Evolutionary conservation across 2,888 invertebrate species (phyloP), one percentile per base, ranked within the genome.

Genomic region (Tridacna crocea): DNA sequence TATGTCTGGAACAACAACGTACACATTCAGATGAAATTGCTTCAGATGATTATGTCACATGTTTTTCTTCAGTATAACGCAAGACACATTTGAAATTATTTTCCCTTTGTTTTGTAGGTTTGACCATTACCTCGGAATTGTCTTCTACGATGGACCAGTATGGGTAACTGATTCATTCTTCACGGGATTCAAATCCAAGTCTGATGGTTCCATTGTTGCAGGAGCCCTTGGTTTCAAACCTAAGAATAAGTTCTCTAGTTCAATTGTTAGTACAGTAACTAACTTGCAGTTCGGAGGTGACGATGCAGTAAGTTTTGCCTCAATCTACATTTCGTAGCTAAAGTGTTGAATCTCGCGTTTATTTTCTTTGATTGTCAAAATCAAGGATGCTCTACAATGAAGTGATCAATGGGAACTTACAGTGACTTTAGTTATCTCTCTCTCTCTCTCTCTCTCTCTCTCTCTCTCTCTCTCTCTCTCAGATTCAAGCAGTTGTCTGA

Each of bases 141-240:
- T 78, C 15, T 63, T 78, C 47, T 72, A 78, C 22, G 82, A 82
- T 46, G 82, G 82, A 46, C 82, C 82, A 0, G 47, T 75, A 0
- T 75, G 75, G 63, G 12, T 82, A 13, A 22, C 48, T 1, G 46
- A 58, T 22, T 36, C 22, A 0, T 75, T 19, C 24, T 77, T 78
- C 26, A 47, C 48, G n/a, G 77, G 77, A 0, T 82, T 75, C 51
- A 48, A 72, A 24, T 77, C 63, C 19, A 55, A 63, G 27, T 12
- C 46, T 2, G n/a, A 60, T 6, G 36, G 55, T 19, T 12, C 61
- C 13, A 75, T 70, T 22, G 75, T 75, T 8, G 75, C 72, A 19
- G 82, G 82, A 4, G 82, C 82, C 0, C 24, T 82, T 12, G 82
- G 82, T 10, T 82, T 82, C 36, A 24, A 61, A 6, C 63, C 75